Evolutionary conservation across 2,113 vertebrate genomes (phyloP), one percentile per base, ranked within the genome.

Genomic region (Phasianus colchicus): DNA sequence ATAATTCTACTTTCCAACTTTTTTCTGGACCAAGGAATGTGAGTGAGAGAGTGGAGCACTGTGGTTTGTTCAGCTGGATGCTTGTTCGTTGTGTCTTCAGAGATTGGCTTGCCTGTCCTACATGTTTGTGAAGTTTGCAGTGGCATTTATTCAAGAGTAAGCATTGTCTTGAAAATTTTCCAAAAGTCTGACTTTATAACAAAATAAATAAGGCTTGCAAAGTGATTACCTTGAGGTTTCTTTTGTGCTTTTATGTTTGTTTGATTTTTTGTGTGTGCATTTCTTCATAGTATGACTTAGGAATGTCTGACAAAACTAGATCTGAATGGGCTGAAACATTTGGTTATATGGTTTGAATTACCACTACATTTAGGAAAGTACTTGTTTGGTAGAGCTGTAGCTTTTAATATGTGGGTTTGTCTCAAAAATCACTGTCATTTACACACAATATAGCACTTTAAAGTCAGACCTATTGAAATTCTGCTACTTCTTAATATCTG

Each of bases 61-160:
- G 27, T 29, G 16, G 72, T 96, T 97, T 97, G 40, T 83, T 97
- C 96, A 96, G 88, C 88, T 96, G 91, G 80, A 72, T 78, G 48
- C 77, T 82, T 88, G 78, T 20, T 76, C 34, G 8, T 74, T 94
- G 52, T 70, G 12, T 42, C 70, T 91, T 78, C 80, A 96, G 66
- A 95, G 92, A 88, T 1, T 32, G 6, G 8, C 72, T 63, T 65
- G 83, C 14, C 16, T 77, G 29, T 64, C 77, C 27, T 54, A 54
- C 29, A 30, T 2, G 1, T 96, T 95, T 95, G 76, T 48, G 45
- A 76, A 84, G 90, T 83, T 84, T 67, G 5, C 73, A 64, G 82
- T 76, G 90, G 91, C 92, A 69, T 96, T 92, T 78, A 55, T 90
- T 98, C 95, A 97, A 90, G 92, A 89, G 73, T 64, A 88, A 78